A percentile compares a stretch with the other conserved stretches of the same genome.
These are phyloP conservation scores for Anoplolepis gracilipes DNA, from an alignment of 1,140 invertebrate genomes.

Conservation along the genomic window DNA sequence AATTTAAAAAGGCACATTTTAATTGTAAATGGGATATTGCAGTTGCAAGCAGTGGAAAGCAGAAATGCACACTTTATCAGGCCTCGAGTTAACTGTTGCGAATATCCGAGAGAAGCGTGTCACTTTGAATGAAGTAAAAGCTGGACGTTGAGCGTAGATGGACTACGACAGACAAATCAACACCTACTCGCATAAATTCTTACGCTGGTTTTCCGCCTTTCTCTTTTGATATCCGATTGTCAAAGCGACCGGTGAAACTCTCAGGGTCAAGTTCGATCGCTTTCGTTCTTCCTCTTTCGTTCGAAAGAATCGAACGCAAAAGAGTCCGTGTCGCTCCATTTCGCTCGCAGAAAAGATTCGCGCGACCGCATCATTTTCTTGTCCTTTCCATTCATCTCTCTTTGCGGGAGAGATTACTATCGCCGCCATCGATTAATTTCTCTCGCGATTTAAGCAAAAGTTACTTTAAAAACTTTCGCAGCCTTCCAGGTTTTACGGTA, in stretches of 20 bases:
- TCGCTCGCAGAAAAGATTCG: constrained; percentile 10
- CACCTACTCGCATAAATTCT: background rate
- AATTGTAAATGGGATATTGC: constrained; percentile 1
- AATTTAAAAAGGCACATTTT: constrained; percentile 1
- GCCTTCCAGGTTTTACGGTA: constrained; percentile 12
- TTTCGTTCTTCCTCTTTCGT: background rate
- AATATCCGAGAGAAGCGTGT: constrained; percentile 32
- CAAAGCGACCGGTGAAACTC: background rate
- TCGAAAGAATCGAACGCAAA: constrained; percentile 27
- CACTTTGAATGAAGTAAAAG: constrained; percentile 35
- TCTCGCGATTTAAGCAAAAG: constrained; percentile 25
- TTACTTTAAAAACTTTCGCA: constrained; percentile 7
- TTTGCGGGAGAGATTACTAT: background rate
- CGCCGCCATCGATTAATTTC: constrained; percentile 15
- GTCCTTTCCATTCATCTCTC: background rate
- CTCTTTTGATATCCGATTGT: constrained; percentile 29
- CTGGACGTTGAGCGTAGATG: background rate
- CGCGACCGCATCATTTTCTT: constrained; percentile 11
- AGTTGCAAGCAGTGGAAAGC: background rate
- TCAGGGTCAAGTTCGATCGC: constrained; percentile 62
- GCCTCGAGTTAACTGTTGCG: constrained; percentile 28
- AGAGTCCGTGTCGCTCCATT: constrained; percentile 49
- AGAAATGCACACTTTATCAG: background rate
- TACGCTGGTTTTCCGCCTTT: constrained; percentile 48
- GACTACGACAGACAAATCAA: constrained; percentile 21